These are phyloP conservation scores for Oxyura jamaicensis DNA, from an alignment of 2,113 vertebrate genomes.

Conservation along the genomic window DNA sequence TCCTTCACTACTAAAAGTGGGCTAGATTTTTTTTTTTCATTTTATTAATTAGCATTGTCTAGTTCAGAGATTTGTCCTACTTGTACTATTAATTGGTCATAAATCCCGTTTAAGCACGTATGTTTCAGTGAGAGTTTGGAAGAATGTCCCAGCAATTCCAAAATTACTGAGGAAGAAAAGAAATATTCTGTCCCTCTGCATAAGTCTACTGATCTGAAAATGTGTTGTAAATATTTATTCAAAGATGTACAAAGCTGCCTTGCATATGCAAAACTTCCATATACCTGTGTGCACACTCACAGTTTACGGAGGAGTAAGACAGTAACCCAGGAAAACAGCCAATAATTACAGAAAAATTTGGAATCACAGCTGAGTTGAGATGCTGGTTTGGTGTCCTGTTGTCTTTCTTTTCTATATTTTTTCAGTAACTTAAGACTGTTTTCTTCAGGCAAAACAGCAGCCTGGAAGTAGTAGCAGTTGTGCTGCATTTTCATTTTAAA, in stretches of 20 bases:
- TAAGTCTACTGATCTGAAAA: neutral
- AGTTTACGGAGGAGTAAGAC: neutral
- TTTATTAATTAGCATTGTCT: neutral
- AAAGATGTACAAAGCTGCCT: neutral
- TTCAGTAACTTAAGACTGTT: neutral
- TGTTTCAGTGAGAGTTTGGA: neutral
- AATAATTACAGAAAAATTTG: neutral
- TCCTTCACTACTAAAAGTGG: neutral
- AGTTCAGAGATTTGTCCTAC: neutral
- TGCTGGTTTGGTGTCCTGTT: neutral
- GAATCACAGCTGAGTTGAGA: neutral
- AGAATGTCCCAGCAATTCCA: neutral
- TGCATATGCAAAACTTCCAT: neutral
- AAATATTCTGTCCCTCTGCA: neutral
- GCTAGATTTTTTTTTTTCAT: neutral
- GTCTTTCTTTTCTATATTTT: neutral
- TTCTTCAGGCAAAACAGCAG: neutral
- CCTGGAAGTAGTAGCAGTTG: neutral
- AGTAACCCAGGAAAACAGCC: neutral
- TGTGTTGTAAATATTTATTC: neutral
- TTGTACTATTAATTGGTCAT: neutral
- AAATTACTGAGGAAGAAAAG: neutral
- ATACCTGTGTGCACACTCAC: neutral
- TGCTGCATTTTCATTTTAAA: neutral
- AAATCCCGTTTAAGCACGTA: neutral